Evolutionary conservation across 1,140 invertebrate genomes (phyloP).

Genomic region (Drosophila parvula): DNA sequence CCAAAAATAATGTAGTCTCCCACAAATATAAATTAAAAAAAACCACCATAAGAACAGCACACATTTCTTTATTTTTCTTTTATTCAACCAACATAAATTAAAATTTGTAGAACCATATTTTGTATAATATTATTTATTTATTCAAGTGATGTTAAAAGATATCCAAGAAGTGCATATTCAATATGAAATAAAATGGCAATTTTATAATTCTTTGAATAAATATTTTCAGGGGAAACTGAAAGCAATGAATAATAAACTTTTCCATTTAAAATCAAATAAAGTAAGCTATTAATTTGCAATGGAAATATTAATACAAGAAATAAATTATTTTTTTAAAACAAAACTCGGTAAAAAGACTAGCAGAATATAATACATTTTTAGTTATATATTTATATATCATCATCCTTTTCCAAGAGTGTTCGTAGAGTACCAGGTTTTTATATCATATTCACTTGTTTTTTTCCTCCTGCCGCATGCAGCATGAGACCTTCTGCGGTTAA

Average conservation of each 20-base stretch:
- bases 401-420: neutral
- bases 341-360: too few species aligned
- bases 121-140: neutral
- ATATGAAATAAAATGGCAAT: neutral
- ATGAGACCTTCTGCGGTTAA: conserved; percentile 63
- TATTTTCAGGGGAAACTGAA: neutral
- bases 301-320: too few species aligned
- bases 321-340: too few species aligned
- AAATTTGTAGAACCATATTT: too few species aligned
- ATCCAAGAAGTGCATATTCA: too few species aligned
- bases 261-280: neutral
- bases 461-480: conserved; percentile 49
- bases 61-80: neutral
- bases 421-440: conserved; percentile 10
- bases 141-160: neutral
- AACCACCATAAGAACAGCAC: neutral
- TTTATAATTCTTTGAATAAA: neutral
- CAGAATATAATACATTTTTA: neutral
- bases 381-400: too few species aligned
- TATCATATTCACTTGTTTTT: conserved; percentile 9
- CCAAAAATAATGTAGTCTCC: neutral
- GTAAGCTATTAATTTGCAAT: too few species aligned
- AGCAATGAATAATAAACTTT: neutral
- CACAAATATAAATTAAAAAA: neutral
- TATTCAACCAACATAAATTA: neutral